phyloP scores from a whole-genome alignment of 2,113 vertebrate species.

The Progne subis region DNA sequence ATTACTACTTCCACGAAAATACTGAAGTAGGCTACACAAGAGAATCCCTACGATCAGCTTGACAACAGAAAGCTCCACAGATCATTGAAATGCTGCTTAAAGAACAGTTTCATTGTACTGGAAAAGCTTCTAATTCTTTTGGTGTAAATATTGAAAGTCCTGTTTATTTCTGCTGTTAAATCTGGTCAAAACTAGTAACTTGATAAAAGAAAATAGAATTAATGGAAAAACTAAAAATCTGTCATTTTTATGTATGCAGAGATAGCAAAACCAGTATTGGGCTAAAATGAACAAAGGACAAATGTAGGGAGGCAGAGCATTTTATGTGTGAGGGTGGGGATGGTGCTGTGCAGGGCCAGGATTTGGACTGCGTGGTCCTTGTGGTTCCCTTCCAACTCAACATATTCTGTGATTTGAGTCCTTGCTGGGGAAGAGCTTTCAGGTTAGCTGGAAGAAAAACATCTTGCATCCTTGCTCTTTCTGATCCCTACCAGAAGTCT shows the following conservation, averaged over 20 bases:
- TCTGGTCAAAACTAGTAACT: background rate
- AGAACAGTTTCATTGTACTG: background rate
- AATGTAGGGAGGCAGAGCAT: background rate
- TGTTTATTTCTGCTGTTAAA: background rate
- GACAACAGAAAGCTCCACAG: background rate
- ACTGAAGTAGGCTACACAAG: background rate
- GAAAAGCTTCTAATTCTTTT: background rate
- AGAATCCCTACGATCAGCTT: background rate
- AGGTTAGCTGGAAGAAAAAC: background rate
- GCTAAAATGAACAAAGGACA: background rate
- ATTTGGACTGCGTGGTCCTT: background rate
- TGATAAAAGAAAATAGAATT: background rate
- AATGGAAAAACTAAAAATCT: background rate
- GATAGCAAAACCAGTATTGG: background rate
- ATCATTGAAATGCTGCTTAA: background rate
- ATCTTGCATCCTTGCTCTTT: background rate
- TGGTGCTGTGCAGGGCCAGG: background rate
- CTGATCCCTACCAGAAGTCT: too few relatives aligned
- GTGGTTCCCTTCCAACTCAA: background rate
- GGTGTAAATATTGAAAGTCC: background rate
- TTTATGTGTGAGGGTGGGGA: accelerated
- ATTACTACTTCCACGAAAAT: background rate
- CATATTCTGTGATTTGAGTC: background rate
- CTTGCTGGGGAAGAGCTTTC: accelerated
- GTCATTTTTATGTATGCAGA: background rate